phyloP scores from a whole-genome alignment of 2,888 invertebrate species.

The Lepidocyrtoides sp. region DNA sequence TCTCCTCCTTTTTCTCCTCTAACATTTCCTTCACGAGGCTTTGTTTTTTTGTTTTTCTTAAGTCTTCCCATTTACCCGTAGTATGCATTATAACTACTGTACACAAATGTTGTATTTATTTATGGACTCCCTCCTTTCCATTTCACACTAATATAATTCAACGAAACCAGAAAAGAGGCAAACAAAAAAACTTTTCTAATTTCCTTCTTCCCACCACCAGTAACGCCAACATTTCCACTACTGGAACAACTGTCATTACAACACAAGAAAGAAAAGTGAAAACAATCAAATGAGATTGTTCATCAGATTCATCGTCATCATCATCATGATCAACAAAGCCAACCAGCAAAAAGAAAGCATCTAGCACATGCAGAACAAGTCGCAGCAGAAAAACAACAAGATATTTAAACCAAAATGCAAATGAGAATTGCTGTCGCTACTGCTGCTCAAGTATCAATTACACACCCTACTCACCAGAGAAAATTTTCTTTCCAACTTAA shows the following conservation, averaged over 20 bases:
- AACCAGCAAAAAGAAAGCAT: not conserved
- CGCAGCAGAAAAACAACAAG: slow-evolving; percentile 30
- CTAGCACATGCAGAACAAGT: not conserved
- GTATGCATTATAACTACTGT: too few relatives aligned
- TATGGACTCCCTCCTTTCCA: slow-evolving; percentile 53
- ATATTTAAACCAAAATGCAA: slow-evolving; percentile 49
- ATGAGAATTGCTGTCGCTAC: slow-evolving; percentile 49
- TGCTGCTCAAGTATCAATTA: slow-evolving; percentile 71
- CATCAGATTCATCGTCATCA: slow-evolving; percentile 45
- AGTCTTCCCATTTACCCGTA: not conserved
- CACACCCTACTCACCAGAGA: slow-evolving; percentile 45
- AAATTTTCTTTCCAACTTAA: slow-evolving; percentile 48
- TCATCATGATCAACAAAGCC: not conserved
- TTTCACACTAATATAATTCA: slow-evolving; percentile 9
- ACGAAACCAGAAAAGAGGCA: not conserved
- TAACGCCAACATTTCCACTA: not conserved
- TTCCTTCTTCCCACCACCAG: slow-evolving; percentile 63
- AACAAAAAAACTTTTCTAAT: slow-evolving; percentile 77
- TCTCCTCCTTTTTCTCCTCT: slow-evolving; percentile 19
- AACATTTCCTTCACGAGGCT: not conserved
- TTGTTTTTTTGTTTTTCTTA: slow-evolving; percentile 38
- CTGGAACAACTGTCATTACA: not conserved
- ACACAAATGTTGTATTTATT: slow-evolving; percentile 9
- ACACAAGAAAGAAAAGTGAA: slow-evolving; percentile 55
- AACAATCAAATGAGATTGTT: slow-evolving; percentile 70